Evolutionary conservation across 2,113 vertebrate species (phyloP).

Genomic region (Archocentrus centrarchus): DNA sequence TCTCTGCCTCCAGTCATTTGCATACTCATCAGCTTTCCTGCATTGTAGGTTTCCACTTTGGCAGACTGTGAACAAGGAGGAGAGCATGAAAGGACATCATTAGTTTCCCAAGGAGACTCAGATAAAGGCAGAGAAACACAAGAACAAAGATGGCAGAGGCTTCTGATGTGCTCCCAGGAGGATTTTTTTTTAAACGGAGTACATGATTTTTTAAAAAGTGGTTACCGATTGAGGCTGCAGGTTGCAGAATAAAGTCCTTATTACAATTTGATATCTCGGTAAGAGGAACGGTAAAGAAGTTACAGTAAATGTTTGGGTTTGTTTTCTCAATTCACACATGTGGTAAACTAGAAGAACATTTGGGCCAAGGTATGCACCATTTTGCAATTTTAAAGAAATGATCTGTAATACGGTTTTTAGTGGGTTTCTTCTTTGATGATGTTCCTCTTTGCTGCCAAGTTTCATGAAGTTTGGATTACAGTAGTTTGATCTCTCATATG

Average conservation of each 20-base stretch:
- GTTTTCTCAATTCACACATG: not conserved
- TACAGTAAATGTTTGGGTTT: not conserved
- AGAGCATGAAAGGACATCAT: constrained; percentile 71
- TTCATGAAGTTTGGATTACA: not conserved
- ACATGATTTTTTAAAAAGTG: constrained; percentile 1
- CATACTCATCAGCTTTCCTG: constrained; percentile 74
- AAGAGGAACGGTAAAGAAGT: not conserved
- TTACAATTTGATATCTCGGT: not conserved
- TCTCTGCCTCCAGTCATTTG: constrained; percentile 61
- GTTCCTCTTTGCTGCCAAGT: not conserved
- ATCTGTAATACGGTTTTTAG: too few relatives aligned
- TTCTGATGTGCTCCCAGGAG: not conserved
- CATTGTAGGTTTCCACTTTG: constrained; percentile 52
- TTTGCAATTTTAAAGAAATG: not conserved
- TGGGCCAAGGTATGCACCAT: not conserved
- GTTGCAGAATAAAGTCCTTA: not conserved
- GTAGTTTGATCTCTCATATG: not conserved
- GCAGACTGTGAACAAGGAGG: constrained; percentile 42
- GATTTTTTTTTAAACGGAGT: not conserved
- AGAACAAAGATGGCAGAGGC: constrained; percentile 11
- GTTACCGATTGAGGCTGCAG: not conserved
- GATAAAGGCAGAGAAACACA: constrained; percentile 28
- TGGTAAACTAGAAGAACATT: not conserved
- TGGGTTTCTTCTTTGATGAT: not conserved
- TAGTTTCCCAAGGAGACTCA: constrained; percentile 60